A percentile compares a stretch with the other conserved stretches of the same genome.
Evolutionary conservation across 2,888 invertebrate genomes (phyloP).

Genomic region (Lysandra coridon): DNA sequence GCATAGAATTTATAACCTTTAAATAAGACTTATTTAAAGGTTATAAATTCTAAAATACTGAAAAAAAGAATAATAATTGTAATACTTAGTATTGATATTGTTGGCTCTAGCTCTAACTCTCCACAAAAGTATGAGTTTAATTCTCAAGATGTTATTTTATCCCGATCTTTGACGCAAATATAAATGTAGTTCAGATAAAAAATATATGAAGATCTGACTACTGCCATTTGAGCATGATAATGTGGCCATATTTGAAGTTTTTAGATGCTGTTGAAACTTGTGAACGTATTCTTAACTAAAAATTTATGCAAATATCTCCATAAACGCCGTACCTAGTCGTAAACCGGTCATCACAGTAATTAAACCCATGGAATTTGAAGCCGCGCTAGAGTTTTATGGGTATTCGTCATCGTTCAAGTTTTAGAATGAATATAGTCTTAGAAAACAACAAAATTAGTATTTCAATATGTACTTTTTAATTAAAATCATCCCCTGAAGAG

Average conservation of each 20-base stretch:
- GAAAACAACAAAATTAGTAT: no score
- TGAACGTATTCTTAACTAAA: slow-evolving; percentile 3
- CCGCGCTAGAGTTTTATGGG: background rate
- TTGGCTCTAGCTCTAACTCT: no score
- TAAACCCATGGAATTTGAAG: slow-evolving; percentile 9
- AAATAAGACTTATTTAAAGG: no score
- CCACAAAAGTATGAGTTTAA: no score
- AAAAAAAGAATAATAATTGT: no score
- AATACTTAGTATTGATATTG: no score
- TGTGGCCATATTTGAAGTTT: background rate
- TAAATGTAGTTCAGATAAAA: background rate
- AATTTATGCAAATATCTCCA: slow-evolving; percentile 1
- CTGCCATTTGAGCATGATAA: background rate
- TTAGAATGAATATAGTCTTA: background rate
- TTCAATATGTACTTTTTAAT: no score
- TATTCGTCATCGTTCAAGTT: background rate
- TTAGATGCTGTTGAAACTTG: background rate
- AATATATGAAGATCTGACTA: background rate
- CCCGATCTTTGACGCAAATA: background rate
- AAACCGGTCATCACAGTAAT: background rate
- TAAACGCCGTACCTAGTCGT: background rate
- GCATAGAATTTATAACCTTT: no score
- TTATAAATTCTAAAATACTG: no score
- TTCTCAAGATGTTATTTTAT: background rate
- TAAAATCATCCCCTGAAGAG: no score